Base-by-base conservation (phyloP, 2,888 invertebrate genomes). In the Unio delphinus region DNA sequence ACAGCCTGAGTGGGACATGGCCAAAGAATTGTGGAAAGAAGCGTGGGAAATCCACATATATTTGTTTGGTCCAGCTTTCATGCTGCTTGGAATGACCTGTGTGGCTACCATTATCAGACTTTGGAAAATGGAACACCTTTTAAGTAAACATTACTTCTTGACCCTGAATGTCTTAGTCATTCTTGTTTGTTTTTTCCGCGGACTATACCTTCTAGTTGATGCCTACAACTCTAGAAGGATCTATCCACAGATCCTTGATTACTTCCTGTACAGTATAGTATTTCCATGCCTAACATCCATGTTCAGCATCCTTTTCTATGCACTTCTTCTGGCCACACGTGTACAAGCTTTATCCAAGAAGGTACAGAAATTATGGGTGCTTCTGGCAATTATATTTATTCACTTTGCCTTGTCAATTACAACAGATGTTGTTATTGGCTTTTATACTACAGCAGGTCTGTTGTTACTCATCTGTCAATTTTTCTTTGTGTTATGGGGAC, bases 1-100 rank as follows among this genome's bases (percentile, higher is more conserved):
- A 18, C 81, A 80, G n/a, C 88, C 88, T 17, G 83, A 87, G 30
- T 89, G 88, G 88, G 76, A 74, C 17, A 61, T 72, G 5, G 88
- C 88, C 8, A 86, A 86, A 76, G 58, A 70, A 20, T 65, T 75
- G 30, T 88, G 86, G 85, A 93, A 94, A 0, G 94, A 95, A 78
- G 96, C 95, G 2, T 97, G 96, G 97, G 95, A 96, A 85, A 93
- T 96, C 15, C 97, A 97, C 88, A 94, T 97, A 7, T 97, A 97
- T 90, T 90, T 95, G 59, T 94, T 95, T 0, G 96, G 96, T 1
- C 93, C 94, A 23, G 92, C 95, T 85, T 97, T 96, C 88, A 94
- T 95, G 0, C 91, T 96, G 18, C 91, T 97, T 82, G 95, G 96
- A 0, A 92, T 95, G 0, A 95, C 95, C 88, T 95, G 95, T 30